Base-by-base conservation (phyloP, 2,113 vertebrate genomes). In the Chascanopsetta lugubris region DNA sequence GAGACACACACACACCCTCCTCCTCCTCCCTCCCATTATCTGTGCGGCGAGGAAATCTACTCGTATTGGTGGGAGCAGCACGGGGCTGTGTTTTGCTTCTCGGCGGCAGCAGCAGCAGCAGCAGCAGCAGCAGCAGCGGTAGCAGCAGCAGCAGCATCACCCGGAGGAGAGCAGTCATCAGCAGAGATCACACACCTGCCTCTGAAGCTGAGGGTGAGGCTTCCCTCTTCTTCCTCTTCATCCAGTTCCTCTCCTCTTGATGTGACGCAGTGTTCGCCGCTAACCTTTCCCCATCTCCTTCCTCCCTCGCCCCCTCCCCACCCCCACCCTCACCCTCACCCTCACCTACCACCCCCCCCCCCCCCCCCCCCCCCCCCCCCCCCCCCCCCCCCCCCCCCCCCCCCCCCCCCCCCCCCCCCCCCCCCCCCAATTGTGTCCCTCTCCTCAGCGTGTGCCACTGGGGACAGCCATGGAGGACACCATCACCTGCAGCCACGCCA, bases 401-500 rank as follows among this genome's bases (percentile, higher is more conserved):
- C 29, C n/a, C 25, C 40, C 27, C 40, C 48, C n/a, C 13, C 34
- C 27, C 43, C 8, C 26, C 30, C n/a, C 27, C 45, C 25, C 43
- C 57, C 15, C n/a, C 8, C 26, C 3, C n/a, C 24, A 1, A 0
- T 10, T 24, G 29, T 3, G 21, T 30, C 2, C 32, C 32, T 76
- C 34, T 76, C 34, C 67, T 63, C 78, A 66, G 82, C 24, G 53
- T 26, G 50, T 50, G 66, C 64, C 64, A 63, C 66, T 21, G 66
- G 79, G n/a, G 60, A 63, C 79, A 75, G 69, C 72, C 70, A 93
- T 93, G 91, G 90, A 92, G 83, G 87, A 90, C 81, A 88, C 86
- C 15, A 87, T 92, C 80, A 93, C 91, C 88, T 93, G 89, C 88
- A 89, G 89, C 79, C 87, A 88, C 15, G 80, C 85, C 80, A 91